phyloP scores from a whole-genome alignment of 1,140 invertebrate genomes.

The Nasonia giraulti region DNA sequence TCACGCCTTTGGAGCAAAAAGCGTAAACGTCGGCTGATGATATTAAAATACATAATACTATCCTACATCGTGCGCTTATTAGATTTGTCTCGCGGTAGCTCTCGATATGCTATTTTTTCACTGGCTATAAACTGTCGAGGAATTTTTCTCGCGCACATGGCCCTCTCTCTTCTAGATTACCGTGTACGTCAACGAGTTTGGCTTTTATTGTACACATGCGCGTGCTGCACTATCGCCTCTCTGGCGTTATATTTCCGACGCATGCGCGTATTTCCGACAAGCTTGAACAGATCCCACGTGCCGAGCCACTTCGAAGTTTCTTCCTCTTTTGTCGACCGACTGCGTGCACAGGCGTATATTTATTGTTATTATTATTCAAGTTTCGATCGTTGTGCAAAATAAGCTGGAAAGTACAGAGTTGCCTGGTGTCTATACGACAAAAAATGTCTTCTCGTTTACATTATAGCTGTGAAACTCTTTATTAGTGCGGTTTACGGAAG shows the following conservation, averaged over 20 bases:
- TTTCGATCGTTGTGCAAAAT: conserved; percentile 14
- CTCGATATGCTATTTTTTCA: no score
- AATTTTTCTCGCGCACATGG: conserved; percentile 54
- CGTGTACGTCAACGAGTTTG: conserved; percentile 36
- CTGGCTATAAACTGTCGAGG: no score
- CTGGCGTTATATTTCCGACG: conserved; percentile 36
- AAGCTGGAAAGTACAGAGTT: conserved; percentile 19
- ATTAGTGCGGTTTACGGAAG: no score
- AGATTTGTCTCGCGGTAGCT: no score
- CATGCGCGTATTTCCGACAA: conserved; percentile 42
- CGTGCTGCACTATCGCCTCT: neutral
- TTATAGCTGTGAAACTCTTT: neutral
- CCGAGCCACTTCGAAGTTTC: neutral
- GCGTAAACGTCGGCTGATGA: neutral
- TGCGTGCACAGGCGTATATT: neutral
- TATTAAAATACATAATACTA: neutral
- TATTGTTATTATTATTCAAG: neutral
- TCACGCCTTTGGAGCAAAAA: no score
- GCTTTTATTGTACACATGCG: conserved; percentile 20
- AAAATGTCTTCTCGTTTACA: neutral
- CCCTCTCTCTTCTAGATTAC: conserved; percentile 56
- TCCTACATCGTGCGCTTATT: conserved; percentile 2
- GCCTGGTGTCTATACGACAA: neutral
- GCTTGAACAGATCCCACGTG: conserved; percentile 45
- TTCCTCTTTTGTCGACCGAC: neutral